Evolutionary conservation across 2,797 vertebrate species (phyloP), one percentile per base, ranked within the genome.

Genomic region (Syncerus caffer): DNA sequence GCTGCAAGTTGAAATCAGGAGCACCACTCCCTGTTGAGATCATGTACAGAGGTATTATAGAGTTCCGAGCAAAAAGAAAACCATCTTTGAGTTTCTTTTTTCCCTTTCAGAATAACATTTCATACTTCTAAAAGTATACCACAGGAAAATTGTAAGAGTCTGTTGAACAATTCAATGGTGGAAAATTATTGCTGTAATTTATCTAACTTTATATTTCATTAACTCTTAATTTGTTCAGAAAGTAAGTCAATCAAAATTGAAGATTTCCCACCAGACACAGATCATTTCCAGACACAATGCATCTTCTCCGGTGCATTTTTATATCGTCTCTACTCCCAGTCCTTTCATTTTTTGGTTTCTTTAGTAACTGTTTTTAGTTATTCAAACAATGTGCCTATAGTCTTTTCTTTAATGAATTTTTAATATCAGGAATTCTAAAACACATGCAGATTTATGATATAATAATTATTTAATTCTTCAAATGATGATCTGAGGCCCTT

Each of bases 381-480:
- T 88, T 96, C 58, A 95, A 88, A 94, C 38, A 91, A 84, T 42
- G 8, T 90, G 27, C n/a, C 25, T 90, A 78, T 50, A 62, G n/a
- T 47, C 38, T 93, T 83, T 78, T 93, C 94, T 57, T 25, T 91
- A 97, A 6, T 71, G 34, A 86, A 94, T 67, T 71, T 58, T 94
- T 57, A 92, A 58, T 90, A 90, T 90, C 83, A 91, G 67, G 95
- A 97, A 90, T 42, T 80, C 42, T 45, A 93, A 94, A 96, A 45
- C 7, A 93, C n/a, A 86, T 17, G 4, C 11, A 90, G 5, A 80
- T 89, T 85, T 90, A 55, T 87, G 83, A 76, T 42, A 47, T 62
- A 93, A 94, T 92, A 93, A 45, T 60, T 80, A 96, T 53, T 95
- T 90, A 95, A 94, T 92, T 97, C 45, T 92, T 42, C 85, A 76